Evolutionary conservation across 2,888 invertebrate species (phyloP).

Genomic region (Mechanitis mazaeus): DNA sequence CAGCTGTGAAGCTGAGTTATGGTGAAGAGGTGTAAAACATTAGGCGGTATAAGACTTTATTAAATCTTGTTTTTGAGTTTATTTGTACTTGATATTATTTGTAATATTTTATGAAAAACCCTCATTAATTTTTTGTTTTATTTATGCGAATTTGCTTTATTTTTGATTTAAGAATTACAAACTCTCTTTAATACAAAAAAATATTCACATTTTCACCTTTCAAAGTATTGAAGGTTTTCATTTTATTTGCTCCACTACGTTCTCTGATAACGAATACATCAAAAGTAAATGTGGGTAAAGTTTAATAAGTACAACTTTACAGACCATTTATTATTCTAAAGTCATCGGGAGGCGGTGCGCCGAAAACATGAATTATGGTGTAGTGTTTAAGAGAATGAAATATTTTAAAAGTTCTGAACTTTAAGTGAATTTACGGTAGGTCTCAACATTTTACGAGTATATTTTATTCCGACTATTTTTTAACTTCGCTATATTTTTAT

Average conservation of each 20-base stretch:
- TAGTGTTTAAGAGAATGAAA: constrained; percentile 46
- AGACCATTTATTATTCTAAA: constrained; percentile 51
- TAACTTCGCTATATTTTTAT: background rate
- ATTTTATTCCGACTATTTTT: constrained; percentile 11
- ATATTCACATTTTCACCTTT: background rate
- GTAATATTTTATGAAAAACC: background rate
- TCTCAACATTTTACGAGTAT: constrained; percentile 23
- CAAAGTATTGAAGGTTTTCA: background rate
- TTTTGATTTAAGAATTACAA: too few species aligned
- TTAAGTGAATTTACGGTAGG: constrained; percentile 30
- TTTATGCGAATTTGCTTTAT: too few species aligned
- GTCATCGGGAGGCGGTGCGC: constrained; percentile 38
- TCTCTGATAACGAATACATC: background rate
- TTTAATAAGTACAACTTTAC: constrained; percentile 5
- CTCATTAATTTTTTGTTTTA: background rate
- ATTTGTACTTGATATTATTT: background rate
- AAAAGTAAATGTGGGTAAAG: background rate
- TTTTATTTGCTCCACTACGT: background rate
- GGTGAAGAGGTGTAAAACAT: constrained; percentile 6
- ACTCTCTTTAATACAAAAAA: background rate
- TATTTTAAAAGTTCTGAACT: constrained; percentile 36
- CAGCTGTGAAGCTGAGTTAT: constrained; percentile 8
- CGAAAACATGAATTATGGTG: constrained; percentile 51
- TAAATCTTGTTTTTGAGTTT: constrained; percentile 5
- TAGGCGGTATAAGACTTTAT: constrained; percentile 1